Evolutionary conservation across 2,888 invertebrate species (phyloP).

Genomic region (Phymatocera aterrima): DNA sequence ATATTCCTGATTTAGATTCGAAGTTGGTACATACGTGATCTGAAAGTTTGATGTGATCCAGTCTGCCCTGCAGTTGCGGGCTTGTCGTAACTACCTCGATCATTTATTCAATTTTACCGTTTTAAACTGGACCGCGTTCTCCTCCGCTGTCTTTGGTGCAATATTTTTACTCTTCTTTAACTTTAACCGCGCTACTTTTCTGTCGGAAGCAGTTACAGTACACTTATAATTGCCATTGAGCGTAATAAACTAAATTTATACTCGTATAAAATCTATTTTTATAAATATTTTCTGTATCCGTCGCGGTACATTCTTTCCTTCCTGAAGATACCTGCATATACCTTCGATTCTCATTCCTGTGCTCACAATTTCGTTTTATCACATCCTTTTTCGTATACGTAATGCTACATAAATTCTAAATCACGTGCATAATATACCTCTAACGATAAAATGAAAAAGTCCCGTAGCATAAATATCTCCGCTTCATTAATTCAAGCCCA

Average conservation of each 20-base stretch:
- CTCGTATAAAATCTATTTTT: too few relatives aligned
- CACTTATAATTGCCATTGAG: not conserved
- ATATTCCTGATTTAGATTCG: not conserved
- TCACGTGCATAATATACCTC: not conserved
- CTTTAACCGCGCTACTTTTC: not conserved
- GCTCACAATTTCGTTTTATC: too few relatives aligned
- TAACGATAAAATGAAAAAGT: too few relatives aligned
- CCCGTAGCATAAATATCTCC: too few relatives aligned
- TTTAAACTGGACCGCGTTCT: constrained; percentile 18
- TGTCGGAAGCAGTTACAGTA: constrained; percentile 12
- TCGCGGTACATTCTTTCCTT: too few relatives aligned
- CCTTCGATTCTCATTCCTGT: too few relatives aligned
- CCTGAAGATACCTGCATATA: too few relatives aligned
- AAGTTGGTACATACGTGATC: not conserved
- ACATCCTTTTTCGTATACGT: too few relatives aligned
- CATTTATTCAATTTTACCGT: constrained; percentile 41
- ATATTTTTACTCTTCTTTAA: not conserved
- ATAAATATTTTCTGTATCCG: too few relatives aligned
- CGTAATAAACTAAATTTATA: not conserved
- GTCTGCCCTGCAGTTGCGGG: not conserved
- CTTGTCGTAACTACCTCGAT: not conserved
- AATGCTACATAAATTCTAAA: not conserved
- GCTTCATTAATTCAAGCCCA: too few relatives aligned
- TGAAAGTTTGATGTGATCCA: constrained; percentile 2
- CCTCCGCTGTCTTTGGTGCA: not conserved